These are phyloP conservation scores for Tragelaphus strepsiceros DNA, from an alignment of 2,113 vertebrate species.

Conservation along the genomic window DNA sequence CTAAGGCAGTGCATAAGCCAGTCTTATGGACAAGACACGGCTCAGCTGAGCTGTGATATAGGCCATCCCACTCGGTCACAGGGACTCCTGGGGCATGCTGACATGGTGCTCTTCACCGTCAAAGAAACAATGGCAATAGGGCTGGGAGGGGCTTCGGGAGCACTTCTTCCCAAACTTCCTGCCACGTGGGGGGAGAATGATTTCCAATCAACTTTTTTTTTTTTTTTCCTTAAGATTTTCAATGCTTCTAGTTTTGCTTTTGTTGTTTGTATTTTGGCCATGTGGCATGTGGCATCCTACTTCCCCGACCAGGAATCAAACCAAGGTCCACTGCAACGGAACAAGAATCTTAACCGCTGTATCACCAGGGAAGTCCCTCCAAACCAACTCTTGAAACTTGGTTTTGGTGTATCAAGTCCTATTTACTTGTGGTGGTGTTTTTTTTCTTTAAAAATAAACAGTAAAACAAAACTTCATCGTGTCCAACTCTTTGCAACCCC, in stretches of 20 bases:
- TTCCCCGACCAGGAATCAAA: background rate
- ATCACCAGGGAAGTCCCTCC: background rate
- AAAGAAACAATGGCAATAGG: background rate
- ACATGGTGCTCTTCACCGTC: background rate
- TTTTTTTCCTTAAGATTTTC: background rate
- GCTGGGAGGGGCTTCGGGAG: background rate
- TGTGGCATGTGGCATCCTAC: background rate
- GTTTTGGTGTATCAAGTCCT: background rate
- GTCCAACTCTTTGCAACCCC: background rate
- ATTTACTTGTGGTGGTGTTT: background rate
- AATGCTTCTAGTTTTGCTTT: background rate
- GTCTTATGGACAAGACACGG: accelerated
- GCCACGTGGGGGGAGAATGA: background rate
- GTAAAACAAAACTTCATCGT: background rate
- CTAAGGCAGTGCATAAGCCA: background rate
- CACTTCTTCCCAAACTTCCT: background rate
- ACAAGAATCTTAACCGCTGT: background rate
- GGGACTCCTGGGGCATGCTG: background rate
- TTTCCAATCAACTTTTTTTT: background rate
- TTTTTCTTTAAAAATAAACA: background rate
- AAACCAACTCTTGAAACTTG: background rate
- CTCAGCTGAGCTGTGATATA: background rate
- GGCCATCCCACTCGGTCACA: accelerated
- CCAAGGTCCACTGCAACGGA: background rate
- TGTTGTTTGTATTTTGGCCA: background rate